Evolutionary conservation across 2,797 vertebrate species (phyloP), one percentile per base, ranked within the genome.

Genomic region (Phyllotis vaccarum): DNA sequence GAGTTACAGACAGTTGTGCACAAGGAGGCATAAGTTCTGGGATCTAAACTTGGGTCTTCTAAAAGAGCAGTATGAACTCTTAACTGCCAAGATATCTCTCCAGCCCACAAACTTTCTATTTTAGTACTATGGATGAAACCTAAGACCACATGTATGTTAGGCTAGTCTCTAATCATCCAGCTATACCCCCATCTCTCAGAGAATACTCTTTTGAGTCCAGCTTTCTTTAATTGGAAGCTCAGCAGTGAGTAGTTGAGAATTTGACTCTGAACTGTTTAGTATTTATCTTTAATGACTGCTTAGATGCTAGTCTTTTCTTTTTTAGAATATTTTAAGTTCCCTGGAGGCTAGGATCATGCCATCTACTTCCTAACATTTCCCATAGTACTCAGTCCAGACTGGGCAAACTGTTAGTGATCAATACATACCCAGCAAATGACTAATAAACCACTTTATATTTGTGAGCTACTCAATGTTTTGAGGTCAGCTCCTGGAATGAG

Each of bases 401-500:
- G n/a, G 83, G 22, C 54, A 95, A 91, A 93, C 62, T 72, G 72
- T 94, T 60, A 64, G 46, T 95, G 75, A 43, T 96, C 72, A 93
- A 79, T 92, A 80, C 62, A 91, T 96, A 85, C 64, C 87, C 91
- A 85, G 76, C 83, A 56, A 93, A 79, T 97, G 86, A 94, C 75
- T 74, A 54, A 79, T 85, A 93, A 96, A 85, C 80, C 49, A 49
- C 76, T 93, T 96, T 91, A 79, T 93, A 72, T 76, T 95, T 96
- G 78, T n/a, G 87, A 85, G 60, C 76, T 94, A 90, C 70, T 83
- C 46, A 92, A 29, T 91, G n/a, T 89, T 85, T 90, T 95, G 89
- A 96, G 70, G 89, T 93, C 79, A 97, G 79, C 76, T 94, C 31
- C 4, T 95, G 91, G 96, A 97, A 97, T 93, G 91, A 97, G 90